A percentile compares a stretch with the other conserved stretches of the same genome.
These are phyloP conservation scores for Eulacestoma nigropectus DNA, from an alignment of 2,113 vertebrate genomes.

Conservation along the genomic window DNA sequence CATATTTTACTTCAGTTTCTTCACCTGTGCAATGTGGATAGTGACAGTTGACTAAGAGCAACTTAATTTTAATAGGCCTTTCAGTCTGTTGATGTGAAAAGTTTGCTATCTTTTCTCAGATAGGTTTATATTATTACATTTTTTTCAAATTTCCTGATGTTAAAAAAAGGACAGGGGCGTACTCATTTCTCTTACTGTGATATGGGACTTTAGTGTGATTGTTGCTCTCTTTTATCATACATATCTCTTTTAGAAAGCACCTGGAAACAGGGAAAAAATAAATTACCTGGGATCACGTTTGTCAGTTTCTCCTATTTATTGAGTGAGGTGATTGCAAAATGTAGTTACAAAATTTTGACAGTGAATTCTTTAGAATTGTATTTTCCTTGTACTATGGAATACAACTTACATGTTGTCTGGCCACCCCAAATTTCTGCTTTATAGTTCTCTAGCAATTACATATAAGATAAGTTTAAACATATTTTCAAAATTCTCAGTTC, in stretches of 20 bases:
- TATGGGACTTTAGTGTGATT: background rate
- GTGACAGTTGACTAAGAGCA: background rate
- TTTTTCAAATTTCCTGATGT: background rate
- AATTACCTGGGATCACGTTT: background rate
- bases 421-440: background rate
- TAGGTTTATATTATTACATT: background rate
- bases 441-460: background rate
- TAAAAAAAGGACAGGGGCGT: accelerated
- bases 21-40: background rate
- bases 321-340: background rate
- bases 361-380: background rate
- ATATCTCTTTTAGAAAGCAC: background rate
- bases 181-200: background rate
- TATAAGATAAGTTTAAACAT: background rate
- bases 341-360: background rate
- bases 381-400: background rate
- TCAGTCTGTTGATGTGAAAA: background rate
- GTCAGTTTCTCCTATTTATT: background rate
- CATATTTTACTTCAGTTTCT: background rate
- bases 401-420: background rate
- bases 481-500: background rate
- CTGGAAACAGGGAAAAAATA: background rate
- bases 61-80: background rate
- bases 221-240: background rate
- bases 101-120: background rate